Conservation (phyloP, 2,888 invertebrate species). For the Oxycera nigricornis region DNA sequence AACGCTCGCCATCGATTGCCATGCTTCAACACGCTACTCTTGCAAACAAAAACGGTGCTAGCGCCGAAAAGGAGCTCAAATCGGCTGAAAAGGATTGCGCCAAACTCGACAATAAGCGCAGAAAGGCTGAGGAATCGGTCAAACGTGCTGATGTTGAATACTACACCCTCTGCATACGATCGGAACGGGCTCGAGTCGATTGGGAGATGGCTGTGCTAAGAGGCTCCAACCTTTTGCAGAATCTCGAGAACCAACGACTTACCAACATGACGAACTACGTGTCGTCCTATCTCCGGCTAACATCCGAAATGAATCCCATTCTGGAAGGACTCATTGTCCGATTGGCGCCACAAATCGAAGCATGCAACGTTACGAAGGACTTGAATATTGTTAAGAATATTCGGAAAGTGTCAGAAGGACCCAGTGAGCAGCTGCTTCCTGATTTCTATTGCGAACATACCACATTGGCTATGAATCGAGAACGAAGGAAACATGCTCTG, state of each 20-base stretch:
- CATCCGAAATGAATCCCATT: constrained; percentile 79
- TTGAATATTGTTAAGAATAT: constrained; percentile 61
- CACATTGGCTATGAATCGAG: constrained; percentile 90
- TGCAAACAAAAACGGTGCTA: constrained; percentile 51
- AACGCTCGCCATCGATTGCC: constrained; percentile 61
- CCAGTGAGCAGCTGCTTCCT: constrained; percentile 84
- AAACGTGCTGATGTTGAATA: constrained; percentile 93
- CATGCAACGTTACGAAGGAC: constrained; percentile 60
- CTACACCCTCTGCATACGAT: constrained; percentile 87
- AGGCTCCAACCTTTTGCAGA: constrained; percentile 85
- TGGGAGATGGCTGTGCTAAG: constrained; percentile 90
- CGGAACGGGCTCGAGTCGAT: constrained; percentile 88
- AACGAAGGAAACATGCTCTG: constrained; percentile 85
- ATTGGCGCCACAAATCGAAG: constrained; percentile 57
- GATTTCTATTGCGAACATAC: constrained; percentile 96
- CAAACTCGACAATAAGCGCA: constrained; percentile 85
- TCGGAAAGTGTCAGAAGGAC: constrained; percentile 63
- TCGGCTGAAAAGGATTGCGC: constrained; percentile 71
- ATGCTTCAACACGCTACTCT: constrained; percentile 56
- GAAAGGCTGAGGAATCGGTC: constrained; percentile 88
- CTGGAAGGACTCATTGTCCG: constrained; percentile 68
- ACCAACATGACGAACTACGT: constrained; percentile 78
- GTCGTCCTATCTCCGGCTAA: constrained; percentile 70
- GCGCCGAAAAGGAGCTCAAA: constrained; percentile 61
- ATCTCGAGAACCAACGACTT: constrained; percentile 88